Percentiles rank a stretch among this genome's conserved stretches.
Evolutionary conservation across 1,140 invertebrate genomes (phyloP).

Genomic region (Cardiocondyla obscurior): DNA sequence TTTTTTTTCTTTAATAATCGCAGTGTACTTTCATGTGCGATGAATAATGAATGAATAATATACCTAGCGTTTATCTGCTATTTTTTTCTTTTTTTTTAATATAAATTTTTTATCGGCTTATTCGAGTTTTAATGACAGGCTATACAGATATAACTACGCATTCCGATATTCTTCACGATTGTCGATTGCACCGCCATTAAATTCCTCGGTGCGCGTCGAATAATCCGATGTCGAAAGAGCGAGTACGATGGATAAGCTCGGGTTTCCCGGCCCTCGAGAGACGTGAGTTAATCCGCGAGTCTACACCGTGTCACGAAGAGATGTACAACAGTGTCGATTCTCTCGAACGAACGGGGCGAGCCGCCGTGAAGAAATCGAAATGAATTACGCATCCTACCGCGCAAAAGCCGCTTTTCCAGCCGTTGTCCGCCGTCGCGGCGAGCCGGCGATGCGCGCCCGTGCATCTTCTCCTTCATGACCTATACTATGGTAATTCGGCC

Average conservation of each 20-base stretch:
- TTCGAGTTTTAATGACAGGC: neutral
- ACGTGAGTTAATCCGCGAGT: constrained; percentile 23
- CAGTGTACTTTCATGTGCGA: neutral
- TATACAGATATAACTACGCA: neutral
- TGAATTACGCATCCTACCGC: constrained; percentile 73
- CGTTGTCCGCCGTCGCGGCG: neutral
- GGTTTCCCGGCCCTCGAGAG: neutral
- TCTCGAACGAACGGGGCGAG: constrained; percentile 45
- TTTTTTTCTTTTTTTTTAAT: no score
- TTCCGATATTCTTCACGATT: neutral
- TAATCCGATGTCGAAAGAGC: constrained; percentile 24
- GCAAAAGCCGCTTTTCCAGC: neutral
- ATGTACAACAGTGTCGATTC: neutral
- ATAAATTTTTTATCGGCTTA: neutral
- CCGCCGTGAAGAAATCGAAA: constrained; percentile 73
- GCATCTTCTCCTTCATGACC: constrained; percentile 68
- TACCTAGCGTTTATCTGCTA: no score
- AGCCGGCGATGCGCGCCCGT: constrained; percentile 21
- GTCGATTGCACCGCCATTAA: neutral
- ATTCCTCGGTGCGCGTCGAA: constrained; percentile 3
- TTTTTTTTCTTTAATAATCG: neutral
- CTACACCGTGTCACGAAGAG: neutral
- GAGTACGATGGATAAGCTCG: neutral
- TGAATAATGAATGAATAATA: no score
- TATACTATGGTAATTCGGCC: constrained; percentile 79